Conservation (phyloP, 2,888 invertebrate species). For the Maniola hyperantus region DNA sequence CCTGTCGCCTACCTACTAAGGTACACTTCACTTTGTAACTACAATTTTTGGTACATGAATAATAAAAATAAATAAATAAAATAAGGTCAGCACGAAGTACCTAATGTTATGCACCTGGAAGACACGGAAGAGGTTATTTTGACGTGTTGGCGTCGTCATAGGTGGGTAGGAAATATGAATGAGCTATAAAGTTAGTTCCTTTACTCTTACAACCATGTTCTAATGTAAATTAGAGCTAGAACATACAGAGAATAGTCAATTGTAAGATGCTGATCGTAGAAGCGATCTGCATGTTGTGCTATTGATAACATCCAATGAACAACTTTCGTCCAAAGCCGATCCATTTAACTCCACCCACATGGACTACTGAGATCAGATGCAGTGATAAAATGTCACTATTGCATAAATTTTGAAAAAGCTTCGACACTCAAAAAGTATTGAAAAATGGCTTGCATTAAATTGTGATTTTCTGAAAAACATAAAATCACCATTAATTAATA, state of each 20-base stretch:
- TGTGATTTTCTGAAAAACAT: too few species aligned
- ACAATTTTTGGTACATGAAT: too few species aligned
- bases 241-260: constrained; percentile 39
- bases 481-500: too few species aligned
- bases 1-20: too few species aligned
- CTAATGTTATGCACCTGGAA: too few species aligned
- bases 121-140: too few species aligned
- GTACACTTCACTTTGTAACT: too few species aligned
- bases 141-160: too few species aligned
- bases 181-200: not conserved
- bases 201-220: constrained; percentile 21
- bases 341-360: constrained; percentile 75
- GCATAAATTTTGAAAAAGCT: constrained; percentile 2
- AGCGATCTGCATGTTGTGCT: constrained; percentile 66
- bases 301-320: constrained; percentile 76
- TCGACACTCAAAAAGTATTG: constrained; percentile 6
- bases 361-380: constrained; percentile 54
- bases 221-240: constrained; percentile 37
- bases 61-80: too few species aligned
- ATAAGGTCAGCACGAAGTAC: too few species aligned
- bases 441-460: too few species aligned
- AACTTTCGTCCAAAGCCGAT: constrained; percentile 68
- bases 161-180: not conserved
- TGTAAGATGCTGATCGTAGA: constrained; percentile 54
- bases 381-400: constrained; percentile 54